Conservation (phyloP, 2,797 vertebrate species). For the Sciaenops ocellatus region DNA sequence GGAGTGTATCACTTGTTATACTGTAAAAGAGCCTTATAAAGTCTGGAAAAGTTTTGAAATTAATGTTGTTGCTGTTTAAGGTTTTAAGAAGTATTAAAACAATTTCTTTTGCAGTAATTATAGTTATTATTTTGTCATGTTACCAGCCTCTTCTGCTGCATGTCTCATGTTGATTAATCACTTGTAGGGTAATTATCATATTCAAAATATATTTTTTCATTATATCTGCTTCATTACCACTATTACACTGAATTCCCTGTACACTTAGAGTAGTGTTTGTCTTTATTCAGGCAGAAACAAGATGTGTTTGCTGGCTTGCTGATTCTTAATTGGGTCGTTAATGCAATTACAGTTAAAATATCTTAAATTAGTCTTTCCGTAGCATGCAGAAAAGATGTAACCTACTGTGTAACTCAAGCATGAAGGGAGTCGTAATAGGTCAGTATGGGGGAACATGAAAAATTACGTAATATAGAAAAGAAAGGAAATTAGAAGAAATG, state of each 20-base stretch:
- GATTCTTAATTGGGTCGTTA: slow-evolving; percentile 20
- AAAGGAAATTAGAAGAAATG: slow-evolving; percentile 53
- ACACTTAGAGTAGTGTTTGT: slow-evolving; percentile 9
- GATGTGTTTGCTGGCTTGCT: slow-evolving; percentile 4
- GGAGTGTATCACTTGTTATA: too few relatives aligned
- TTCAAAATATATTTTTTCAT: slow-evolving; percentile 3
- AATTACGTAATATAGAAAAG: slow-evolving; percentile 62
- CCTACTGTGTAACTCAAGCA: background rate
- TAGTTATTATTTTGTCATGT: background rate
- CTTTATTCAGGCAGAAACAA: background rate
- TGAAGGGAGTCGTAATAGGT: background rate
- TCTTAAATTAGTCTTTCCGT: background rate
- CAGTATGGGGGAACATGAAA: background rate
- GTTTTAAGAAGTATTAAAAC: background rate
- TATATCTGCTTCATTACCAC: slow-evolving; percentile 8
- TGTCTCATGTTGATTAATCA: slow-evolving; percentile 5
- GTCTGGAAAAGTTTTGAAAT: background rate
- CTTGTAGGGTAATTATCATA: background rate
- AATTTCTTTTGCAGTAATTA: background rate
- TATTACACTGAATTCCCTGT: slow-evolving; percentile 16
- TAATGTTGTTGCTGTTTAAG: background rate
- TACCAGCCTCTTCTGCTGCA: background rate
- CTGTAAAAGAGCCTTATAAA: too few relatives aligned
- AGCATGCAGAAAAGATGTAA: background rate
- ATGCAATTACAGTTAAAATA: slow-evolving; percentile 21